Base-by-base conservation (phyloP, 2,113 vertebrate genomes). In the Salminus brasiliensis region DNA sequence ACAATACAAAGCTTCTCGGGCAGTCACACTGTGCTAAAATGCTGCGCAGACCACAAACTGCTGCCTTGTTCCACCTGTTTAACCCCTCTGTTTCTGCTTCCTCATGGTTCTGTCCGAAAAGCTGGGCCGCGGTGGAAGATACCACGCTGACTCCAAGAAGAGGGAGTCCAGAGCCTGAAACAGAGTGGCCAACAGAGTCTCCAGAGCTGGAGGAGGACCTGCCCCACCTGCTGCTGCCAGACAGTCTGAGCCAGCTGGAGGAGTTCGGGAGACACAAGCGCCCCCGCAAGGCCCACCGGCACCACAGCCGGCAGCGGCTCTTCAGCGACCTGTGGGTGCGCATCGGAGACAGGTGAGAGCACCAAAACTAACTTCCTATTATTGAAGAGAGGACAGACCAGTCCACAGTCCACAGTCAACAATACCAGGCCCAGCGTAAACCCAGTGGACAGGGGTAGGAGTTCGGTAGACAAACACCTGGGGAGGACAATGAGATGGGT, bases 271-370 rank as follows among this genome's bases (percentile, higher is more conserved):
- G 96, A 12, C 96, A 97, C 85, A 98, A 97, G 83, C 95, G 96
- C 25, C 95, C 95, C 71, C 94, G 94, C 84, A 97, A 96, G 82
- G 91, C 91, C 72, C 95, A 95, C 80, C 95, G 94, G 0, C 90
- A 92, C 30, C 95, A 96, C 29, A 86, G 90, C 15, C 92, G 95
- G 63, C 94, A 95, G 0, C 91, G 97, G 53, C 95, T 98, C 80
- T 99, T 99, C 91, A 99, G 95, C 13, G 98, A 99, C 90, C 94
- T 99, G 77, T 99, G 98, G 98, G 98, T 99, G 80, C 97, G 98
- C 84, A 95, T 99, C 27, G 96, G 95, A 83, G 95, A 96, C 82
- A 93, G 98, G 98, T 99, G 85, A 95, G 47, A n/a, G n/a, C n/a
- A n/a, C n/a, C n/a, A n/a, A n/a, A n/a, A n/a, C n/a, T n/a, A n/a